These are phyloP conservation scores for Macrotrachela quadricornifera DNA, from an alignment of 1,140 invertebrate species.

Conservation along the genomic window DNA sequence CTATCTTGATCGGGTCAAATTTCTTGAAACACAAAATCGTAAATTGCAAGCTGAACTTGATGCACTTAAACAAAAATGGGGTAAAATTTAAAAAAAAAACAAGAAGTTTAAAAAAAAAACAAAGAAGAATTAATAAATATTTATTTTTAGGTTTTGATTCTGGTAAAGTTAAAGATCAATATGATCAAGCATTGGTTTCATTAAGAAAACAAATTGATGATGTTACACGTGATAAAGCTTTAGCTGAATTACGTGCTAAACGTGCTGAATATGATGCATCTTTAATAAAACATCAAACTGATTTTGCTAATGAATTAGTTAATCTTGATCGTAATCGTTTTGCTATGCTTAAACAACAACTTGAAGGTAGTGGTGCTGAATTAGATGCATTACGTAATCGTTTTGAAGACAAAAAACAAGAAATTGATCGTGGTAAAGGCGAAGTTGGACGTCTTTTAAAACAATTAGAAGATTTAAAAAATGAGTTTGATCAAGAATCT, in stretches of 20 bases:
- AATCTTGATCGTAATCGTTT: conserved; percentile 1
- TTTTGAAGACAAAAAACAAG: conserved; percentile 1
- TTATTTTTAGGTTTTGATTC: conserved; percentile 13
- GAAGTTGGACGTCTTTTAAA: conserved; percentile 12
- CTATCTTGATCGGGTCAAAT: conserved; percentile 7
- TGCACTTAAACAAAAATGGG: conserved; percentile 2
- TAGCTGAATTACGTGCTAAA: conserved; percentile 6
- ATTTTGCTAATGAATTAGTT: not conserved
- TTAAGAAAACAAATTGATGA: not conserved
- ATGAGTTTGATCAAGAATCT: conserved; percentile 31
- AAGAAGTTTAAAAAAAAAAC: too few relatives aligned
- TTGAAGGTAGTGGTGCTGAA: conserved; percentile 1
- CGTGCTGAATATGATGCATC: conserved; percentile 7
- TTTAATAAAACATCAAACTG: conserved; percentile 2
- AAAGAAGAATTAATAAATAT: too few relatives aligned
- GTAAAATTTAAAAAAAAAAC: not conserved
- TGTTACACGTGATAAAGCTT: conserved; percentile 7
- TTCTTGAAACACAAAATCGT: conserved; percentile 8
- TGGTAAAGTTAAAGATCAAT: not conserved
- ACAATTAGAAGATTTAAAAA: conserved; percentile 10
- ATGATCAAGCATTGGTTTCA: conserved; percentile 1
- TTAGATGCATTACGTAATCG: conserved; percentile 4
- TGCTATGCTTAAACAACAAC: not conserved
- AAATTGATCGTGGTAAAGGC: not conserved
- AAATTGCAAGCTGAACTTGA: conserved; percentile 5